Evolutionary conservation across 2,888 invertebrate genomes (phyloP).

Genomic region (Craniophora ligustri): DNA sequence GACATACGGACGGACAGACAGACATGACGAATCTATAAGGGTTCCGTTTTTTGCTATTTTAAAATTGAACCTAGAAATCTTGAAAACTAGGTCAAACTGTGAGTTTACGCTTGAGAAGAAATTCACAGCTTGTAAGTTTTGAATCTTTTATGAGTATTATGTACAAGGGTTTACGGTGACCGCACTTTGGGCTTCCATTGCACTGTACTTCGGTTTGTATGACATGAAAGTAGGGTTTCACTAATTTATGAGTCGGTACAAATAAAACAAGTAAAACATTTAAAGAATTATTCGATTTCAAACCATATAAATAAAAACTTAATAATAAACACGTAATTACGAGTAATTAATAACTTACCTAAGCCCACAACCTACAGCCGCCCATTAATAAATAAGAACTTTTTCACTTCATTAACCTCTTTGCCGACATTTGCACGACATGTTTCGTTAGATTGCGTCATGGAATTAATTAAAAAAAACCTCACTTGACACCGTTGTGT

Average conservation of each 20-base stretch:
- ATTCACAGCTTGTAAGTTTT: slow-evolving; percentile 32
- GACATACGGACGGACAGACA: too few relatives aligned
- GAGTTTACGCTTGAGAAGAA: slow-evolving; percentile 28
- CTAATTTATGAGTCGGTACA: too few relatives aligned
- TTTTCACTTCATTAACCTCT: slow-evolving; percentile 47
- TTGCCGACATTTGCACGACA: slow-evolving; percentile 39
- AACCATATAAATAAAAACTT: background rate
- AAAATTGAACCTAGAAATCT: slow-evolving; percentile 40
- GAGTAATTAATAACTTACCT: slow-evolving; percentile 25
- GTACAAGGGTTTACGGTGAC: slow-evolving; percentile 10
- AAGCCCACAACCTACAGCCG: slow-evolving; percentile 13
- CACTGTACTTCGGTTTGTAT: too few relatives aligned
- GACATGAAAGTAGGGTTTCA: too few relatives aligned
- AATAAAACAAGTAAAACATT: too few relatives aligned
- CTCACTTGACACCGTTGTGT: slow-evolving; percentile 33
- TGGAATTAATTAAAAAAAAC: slow-evolving; percentile 42
- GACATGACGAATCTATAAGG: too few relatives aligned
- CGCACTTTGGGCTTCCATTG: slow-evolving; percentile 6
- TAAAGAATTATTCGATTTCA: too few relatives aligned
- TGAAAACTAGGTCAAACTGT: slow-evolving; percentile 39
- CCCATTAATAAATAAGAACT: slow-evolving; percentile 23
- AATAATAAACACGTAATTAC: slow-evolving; percentile 13
- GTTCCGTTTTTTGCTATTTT: too few relatives aligned
- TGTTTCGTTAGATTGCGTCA: slow-evolving; percentile 32
- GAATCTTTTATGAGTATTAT: slow-evolving; percentile 31